Base-by-base conservation (phyloP, 2,113 vertebrate species). In the Oncorhynchus tshawytscha region DNA sequence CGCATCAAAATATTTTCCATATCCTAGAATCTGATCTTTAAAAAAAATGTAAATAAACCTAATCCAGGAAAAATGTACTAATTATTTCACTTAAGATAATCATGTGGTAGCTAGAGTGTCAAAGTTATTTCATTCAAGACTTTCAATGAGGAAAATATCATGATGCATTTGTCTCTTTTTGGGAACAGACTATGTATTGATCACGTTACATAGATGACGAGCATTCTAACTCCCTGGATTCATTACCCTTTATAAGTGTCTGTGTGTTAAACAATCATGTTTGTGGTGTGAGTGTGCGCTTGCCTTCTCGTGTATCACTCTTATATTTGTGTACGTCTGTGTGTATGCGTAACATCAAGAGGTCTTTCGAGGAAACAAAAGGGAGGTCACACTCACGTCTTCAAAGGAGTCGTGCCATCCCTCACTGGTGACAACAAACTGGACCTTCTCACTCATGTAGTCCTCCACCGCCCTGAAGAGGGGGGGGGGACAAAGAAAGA, bases 321-420 rank as follows among this genome's bases (percentile, higher is more conserved):
- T 16, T 4, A 57, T 57, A 20, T 16, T 13, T 57, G 54, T 57
- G 54, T 57, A 18, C 20, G 54, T 57, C 15, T 18, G 54, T 20
- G 54, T 20, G 54, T 57, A 16, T 57, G 54, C 18, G 16, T n/a
- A 24, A 60, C 25, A 67, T 67, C 13, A 75, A 48, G 20, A 66
- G 39, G 64, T 45, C n/a, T 6, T 45, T 45, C 12, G 25, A 59
- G 54, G 31, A 3, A 45, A 45, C 5, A 54, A 20, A 2, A 24
- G 12, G 29, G 13, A 64, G 6, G 9, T 15, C 3, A 25, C 2
- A 87, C 94, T 95, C 82, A 96, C 96, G 24, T 97, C 96, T 78
- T 97, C 95, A 79, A 97, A 97, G 16, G 93, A 92, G 78, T 94
- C 93, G 2, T 97, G 95, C 96, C 96, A 97, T 3, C 96, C 95